A percentile compares a stretch with the other conserved stretches of the same genome.
phyloP scores from a whole-genome alignment of 1,140 invertebrate species.

The Meloidogyne exigua region DNA sequence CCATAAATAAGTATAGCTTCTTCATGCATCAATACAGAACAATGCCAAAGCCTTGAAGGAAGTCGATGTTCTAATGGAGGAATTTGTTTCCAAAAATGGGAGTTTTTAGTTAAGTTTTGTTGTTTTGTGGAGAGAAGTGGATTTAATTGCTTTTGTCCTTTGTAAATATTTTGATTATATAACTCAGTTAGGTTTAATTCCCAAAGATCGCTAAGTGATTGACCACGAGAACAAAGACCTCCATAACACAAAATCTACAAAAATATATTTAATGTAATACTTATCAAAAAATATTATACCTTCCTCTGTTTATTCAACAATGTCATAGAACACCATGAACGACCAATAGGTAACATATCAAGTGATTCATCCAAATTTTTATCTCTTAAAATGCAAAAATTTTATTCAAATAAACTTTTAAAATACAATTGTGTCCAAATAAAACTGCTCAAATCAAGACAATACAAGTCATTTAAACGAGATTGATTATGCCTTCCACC shows the following conservation, averaged over 20 bases:
- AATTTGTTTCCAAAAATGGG: slow-evolving; percentile 17
- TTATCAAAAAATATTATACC: neutral
- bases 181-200: slow-evolving; percentile 18
- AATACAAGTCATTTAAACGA: slow-evolving; percentile 21
- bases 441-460: slow-evolving; percentile 9
- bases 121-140: neutral
- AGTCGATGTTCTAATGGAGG: slow-evolving; percentile 24
- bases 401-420: neutral
- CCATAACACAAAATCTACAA: slow-evolving; percentile 20
- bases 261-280: neutral
- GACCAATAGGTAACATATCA: slow-evolving; percentile 5
- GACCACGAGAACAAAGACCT: slow-evolving; percentile 10
- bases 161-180: neutral
- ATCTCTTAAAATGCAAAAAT: neutral
- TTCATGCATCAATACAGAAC: slow-evolving; percentile 7
- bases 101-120: neutral
- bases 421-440: slow-evolving; percentile 26
- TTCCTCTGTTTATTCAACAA: slow-evolving; percentile 14
- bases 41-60: slow-evolving; percentile 24
- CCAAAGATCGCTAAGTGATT: slow-evolving; percentile 24
- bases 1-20: slow-evolving; percentile 19
- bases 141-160: neutral
- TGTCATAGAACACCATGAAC: slow-evolving; percentile 23
- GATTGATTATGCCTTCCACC: slow-evolving; percentile 22
- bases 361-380: neutral